Base-by-base conservation (phyloP, 53 echinoderm and acorn worm species). In the Paracentrotus lividus region DNA sequence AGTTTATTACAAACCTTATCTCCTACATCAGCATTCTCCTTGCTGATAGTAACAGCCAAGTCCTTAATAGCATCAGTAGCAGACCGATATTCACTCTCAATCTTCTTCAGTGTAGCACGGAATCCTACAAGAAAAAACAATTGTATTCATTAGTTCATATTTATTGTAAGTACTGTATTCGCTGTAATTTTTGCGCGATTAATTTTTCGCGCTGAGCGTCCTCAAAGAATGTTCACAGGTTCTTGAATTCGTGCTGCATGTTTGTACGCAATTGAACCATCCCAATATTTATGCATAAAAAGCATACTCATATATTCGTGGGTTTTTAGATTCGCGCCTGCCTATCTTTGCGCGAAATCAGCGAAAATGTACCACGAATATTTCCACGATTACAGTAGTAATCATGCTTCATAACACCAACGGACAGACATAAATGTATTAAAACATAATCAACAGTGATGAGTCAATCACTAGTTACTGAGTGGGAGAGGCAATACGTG, bases 11-110 rank as follows among this genome's bases (percentile, higher is more conserved):
- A 64, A 56, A 98, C 98, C 98, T 97, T 98, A 18, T 98, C 98
- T 92, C 95, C 94, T 15, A 92, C 95, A 49, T 98, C 98, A 66
- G 93, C 91, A 45, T 96, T 96, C 93, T 98, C 97, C 84, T 94
- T 94, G 85, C 96, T 98, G 88, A 98, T 95, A 43, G 95, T 92
- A 31, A 67, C 90, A 53, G 85, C 57, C 2, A 94, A 61, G 24
- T 91, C 91, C 49, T 93, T 94, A 27, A 98, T 84, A 85, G 69
- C 91, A 59, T 96, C 93, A 51, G 97, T 94, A 40, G 95, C 77
- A 49, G 93, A 84, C 52, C 96, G 96, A 27, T 93, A 85, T 51
- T 98, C 97, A 43, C 91, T 69, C 90, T 98, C 97, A 66, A 98
- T 85, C 90, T 96, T 96, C 96, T 98, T 98, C 54, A 97, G 40